These are phyloP conservation scores for Escarpia spicata DNA, from an alignment of 2,888 invertebrate species.

Conservation along the genomic window DNA sequence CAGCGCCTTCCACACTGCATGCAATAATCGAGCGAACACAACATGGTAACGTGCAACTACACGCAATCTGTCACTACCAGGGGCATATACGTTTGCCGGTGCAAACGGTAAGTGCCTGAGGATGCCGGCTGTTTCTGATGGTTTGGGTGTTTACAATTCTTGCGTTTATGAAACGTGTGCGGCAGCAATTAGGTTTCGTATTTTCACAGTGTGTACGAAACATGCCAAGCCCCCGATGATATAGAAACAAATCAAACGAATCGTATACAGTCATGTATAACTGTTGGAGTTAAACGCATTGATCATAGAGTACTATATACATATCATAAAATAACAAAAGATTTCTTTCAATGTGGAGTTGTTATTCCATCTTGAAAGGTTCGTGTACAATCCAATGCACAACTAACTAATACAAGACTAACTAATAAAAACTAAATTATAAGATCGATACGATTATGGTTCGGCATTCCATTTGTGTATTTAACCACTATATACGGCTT, in stretches of 20 bases:
- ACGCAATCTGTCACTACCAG: neutral
- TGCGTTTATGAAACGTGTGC: too few relatives aligned
- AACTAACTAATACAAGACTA: neutral
- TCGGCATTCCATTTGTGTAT: neutral
- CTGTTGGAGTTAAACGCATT: too few relatives aligned
- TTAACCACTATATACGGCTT: neutral
- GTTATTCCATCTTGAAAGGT: neutral
- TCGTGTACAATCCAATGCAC: neutral
- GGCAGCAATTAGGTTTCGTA: neutral
- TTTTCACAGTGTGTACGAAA: too few relatives aligned
- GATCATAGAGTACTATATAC: neutral
- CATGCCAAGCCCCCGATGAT: neutral
- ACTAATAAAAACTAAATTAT: neutral
- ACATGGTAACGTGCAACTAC: neutral
- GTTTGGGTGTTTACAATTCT: neutral
- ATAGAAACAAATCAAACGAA: neutral
- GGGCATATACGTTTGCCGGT: neutral
- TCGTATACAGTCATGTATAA: too few relatives aligned
- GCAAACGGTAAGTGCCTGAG: neutral
- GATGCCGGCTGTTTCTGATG: neutral
- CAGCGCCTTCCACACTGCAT: neutral
- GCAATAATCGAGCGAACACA: neutral
- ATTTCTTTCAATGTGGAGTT: neutral
- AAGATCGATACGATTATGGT: neutral
- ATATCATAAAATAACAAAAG: neutral